A percentile compares a stretch with the other conserved stretches of the same genome.
Evolutionary conservation across 1,140 invertebrate species (phyloP).

Genomic region (Daktulosphaira vitifoliae): DNA sequence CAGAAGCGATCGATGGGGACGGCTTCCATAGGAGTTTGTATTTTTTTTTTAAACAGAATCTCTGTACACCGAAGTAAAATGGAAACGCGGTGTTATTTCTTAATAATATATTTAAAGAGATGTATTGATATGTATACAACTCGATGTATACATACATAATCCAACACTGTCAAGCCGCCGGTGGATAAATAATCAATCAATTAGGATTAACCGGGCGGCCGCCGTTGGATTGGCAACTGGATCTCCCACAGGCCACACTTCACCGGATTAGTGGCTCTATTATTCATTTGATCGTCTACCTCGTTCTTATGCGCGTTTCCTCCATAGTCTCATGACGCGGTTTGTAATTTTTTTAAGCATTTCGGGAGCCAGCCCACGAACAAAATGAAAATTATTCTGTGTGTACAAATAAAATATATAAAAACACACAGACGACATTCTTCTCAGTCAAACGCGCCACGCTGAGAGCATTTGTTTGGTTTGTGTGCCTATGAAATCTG

Average conservation of each 20-base stretch:
- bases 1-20: no score
- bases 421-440: constrained; percentile 7
- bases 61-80: neutral
- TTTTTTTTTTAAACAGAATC: no score
- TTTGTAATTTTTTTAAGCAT: neutral
- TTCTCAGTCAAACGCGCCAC: constrained; percentile 25
- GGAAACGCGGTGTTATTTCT: no score
- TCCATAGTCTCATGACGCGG: neutral
- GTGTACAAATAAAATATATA: neutral
- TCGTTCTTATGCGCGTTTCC: neutral
- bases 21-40: no score
- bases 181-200: constrained; percentile 34
- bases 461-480: constrained; percentile 22
- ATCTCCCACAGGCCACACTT: constrained; percentile 34
- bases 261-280: constrained; percentile 32
- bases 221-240: constrained; percentile 25
- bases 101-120: no score
- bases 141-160: constrained; percentile 1
- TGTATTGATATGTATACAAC: neutral
- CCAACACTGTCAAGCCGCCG: constrained; percentile 6
- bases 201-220: constrained; percentile 25
- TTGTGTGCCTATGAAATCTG: neutral
- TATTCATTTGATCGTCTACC: constrained; percentile 4
- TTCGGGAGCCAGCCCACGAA: constrained; percentile 21
- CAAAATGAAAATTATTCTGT: neutral